Percentiles rank a stretch among this genome's conserved stretches.
Evolutionary conservation across 2,113 vertebrate genomes (phyloP).

Genomic region (Phylloscopus trochilus): DNA sequence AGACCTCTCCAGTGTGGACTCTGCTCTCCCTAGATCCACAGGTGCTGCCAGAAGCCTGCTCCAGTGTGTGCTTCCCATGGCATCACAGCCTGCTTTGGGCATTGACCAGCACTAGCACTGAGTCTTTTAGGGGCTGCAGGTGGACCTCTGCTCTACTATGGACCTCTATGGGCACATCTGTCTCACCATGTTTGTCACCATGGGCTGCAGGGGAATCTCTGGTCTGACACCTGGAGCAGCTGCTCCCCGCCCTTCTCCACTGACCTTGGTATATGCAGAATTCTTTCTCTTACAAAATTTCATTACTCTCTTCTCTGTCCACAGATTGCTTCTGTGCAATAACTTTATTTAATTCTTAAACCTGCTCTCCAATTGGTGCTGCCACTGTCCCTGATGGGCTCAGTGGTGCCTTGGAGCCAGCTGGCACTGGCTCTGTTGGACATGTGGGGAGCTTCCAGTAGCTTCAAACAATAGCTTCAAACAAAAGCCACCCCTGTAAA

Average conservation of each 20-base stretch:
- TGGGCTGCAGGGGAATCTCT: not conserved
- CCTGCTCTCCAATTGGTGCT: not conserved
- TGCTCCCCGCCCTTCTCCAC: not conserved
- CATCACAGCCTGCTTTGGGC: not conserved
- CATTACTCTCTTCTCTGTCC: not conserved
- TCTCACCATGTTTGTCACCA: not conserved
- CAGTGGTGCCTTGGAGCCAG: too few species aligned
- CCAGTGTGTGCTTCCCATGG: not conserved
- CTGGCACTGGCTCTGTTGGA: not conserved
- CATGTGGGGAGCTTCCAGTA: not conserved
- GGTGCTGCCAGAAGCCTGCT: not conserved
- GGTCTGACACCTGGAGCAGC: not conserved
- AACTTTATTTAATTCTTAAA: not conserved
- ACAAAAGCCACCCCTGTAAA: not conserved
- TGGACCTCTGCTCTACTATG: not conserved
- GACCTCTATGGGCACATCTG: not conserved
- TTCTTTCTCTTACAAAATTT: not conserved
- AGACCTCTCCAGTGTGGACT: not conserved
- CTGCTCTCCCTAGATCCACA: not conserved
- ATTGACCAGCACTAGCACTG: rapidly evolving
- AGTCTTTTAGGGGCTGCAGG: not conserved
- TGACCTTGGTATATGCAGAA: not conserved
- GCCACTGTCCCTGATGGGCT: not conserved
- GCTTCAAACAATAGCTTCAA: rapidly evolving
- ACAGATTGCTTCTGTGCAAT: not conserved